These are phyloP conservation scores for Lasioglossum albipes DNA, from an alignment of 1,140 invertebrate species.

Conservation along the genomic window DNA sequence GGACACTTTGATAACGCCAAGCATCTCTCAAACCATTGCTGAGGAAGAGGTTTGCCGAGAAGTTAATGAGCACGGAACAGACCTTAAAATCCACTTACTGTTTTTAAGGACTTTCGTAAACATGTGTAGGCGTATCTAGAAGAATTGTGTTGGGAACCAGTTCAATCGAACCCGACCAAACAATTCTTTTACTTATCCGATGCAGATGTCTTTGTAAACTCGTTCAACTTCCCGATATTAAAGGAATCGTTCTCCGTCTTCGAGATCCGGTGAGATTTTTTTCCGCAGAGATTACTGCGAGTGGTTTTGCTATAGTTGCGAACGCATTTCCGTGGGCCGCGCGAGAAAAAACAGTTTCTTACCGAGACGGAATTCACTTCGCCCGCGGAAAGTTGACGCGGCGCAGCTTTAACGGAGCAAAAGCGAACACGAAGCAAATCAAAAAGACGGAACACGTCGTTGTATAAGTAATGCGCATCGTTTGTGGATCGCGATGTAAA, in stretches of 20 bases:
- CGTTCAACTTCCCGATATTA: neutral
- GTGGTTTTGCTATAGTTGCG: neutral
- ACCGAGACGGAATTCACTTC: constrained; percentile 11
- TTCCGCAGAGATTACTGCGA: neutral
- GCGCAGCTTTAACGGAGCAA: neutral
- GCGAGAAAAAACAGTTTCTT: neutral
- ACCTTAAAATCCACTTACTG: no score
- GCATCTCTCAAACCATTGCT: no score
- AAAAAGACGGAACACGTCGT: constrained; percentile 36
- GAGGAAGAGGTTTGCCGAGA: no score
- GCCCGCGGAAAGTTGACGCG: neutral
- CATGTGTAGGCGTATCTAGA: neutral
- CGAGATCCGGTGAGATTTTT: neutral
- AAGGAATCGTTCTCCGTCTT: neutral
- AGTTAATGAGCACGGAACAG: no score
- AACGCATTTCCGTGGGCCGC: neutral
- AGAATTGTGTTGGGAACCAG: neutral
- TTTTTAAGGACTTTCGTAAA: no score
- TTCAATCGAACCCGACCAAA: neutral
- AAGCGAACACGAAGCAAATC: constrained; percentile 15
- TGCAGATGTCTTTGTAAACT: neutral
- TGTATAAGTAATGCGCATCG: constrained; percentile 42
- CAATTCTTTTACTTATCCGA: neutral
- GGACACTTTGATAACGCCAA: no score
- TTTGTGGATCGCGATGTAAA: constrained; percentile 47